These are phyloP conservation scores for Nipponacmea schrenckii DNA, from an alignment of 2,888 invertebrate genomes.

Conservation along the genomic window DNA sequence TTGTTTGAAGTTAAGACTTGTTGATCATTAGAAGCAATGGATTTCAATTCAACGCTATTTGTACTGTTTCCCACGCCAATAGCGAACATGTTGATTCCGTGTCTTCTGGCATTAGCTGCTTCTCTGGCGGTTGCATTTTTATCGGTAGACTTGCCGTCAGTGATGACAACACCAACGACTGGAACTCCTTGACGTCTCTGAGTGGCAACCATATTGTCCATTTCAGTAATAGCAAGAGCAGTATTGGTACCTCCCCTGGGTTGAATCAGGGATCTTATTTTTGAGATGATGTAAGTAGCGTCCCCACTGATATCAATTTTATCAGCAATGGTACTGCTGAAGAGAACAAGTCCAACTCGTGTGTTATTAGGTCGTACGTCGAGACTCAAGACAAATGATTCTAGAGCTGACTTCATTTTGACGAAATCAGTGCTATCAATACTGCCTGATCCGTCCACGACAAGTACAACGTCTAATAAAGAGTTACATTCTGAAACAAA, in stretches of 20 bases:
- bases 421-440: constrained; percentile 42
- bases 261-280: too few relatives aligned
- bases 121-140: constrained; percentile 57
- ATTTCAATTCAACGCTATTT: too few relatives aligned
- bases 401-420: constrained; percentile 38
- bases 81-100: constrained; percentile 64
- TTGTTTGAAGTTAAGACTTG: constrained; percentile 24
- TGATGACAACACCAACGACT: constrained; percentile 65
- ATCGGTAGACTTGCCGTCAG: constrained; percentile 65
- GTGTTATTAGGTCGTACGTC: too few relatives aligned
- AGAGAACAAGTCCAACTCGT: too few relatives aligned
- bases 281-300: too few relatives aligned
- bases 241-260: too few relatives aligned
- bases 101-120: constrained; percentile 56
- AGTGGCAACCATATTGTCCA: constrained; percentile 33
- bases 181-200: constrained; percentile 51
- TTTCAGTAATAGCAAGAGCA: constrained; percentile 36
- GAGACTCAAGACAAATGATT: constrained; percentile 34
- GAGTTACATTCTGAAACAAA: constrained; percentile 45
- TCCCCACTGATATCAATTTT: too few relatives aligned
- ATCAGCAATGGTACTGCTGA: too few relatives aligned
- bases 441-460: constrained; percentile 55
- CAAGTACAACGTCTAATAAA: constrained; percentile 48
- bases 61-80: too few relatives aligned
- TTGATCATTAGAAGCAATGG: too few relatives aligned